phyloP scores from a whole-genome alignment of 1,140 invertebrate species.

The Idris sp. region DNA sequence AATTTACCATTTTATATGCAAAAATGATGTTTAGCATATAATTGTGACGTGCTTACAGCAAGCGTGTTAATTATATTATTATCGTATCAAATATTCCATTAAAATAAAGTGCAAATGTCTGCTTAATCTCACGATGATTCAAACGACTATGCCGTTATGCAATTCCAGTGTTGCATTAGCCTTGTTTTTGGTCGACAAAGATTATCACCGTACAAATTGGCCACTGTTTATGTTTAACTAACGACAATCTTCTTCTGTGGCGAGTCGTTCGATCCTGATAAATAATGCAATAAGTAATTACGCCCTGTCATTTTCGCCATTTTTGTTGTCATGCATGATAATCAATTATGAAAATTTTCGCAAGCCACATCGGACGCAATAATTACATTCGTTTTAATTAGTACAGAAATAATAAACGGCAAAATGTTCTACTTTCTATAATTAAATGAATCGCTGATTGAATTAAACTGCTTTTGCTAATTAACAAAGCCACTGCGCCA shows the following conservation, averaged over 20 bases:
- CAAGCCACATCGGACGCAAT: conserved; percentile 39
- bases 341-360: conserved; percentile 61
- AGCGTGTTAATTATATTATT: conserved; percentile 27
- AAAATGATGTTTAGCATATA: no score
- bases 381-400: conserved; percentile 61
- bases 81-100: conserved; percentile 42
- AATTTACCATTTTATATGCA: no score
- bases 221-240: conserved; percentile 25
- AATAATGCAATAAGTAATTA: conserved; percentile 59
- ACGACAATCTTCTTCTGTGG: conserved; percentile 19
- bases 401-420: conserved; percentile 28
- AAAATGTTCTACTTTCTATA: conserved; percentile 50
- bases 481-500: conserved; percentile 43
- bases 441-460: conserved; percentile 53
- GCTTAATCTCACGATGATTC: conserved; percentile 31
- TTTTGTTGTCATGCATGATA: conserved; percentile 44
- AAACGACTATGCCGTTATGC: not conserved
- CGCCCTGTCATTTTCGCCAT: conserved; percentile 22
- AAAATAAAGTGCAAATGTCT: conserved; percentile 46
- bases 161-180: conserved; percentile 14
- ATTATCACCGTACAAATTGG: conserved; percentile 33
- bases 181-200: conserved; percentile 25
- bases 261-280: conserved; percentile 3
- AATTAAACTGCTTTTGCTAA: conserved; percentile 55
- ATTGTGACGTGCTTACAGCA: not conserved